These are phyloP conservation scores for Adoxophyes honmai DNA, from an alignment of 1,140 invertebrate species.

Conservation along the genomic window DNA sequence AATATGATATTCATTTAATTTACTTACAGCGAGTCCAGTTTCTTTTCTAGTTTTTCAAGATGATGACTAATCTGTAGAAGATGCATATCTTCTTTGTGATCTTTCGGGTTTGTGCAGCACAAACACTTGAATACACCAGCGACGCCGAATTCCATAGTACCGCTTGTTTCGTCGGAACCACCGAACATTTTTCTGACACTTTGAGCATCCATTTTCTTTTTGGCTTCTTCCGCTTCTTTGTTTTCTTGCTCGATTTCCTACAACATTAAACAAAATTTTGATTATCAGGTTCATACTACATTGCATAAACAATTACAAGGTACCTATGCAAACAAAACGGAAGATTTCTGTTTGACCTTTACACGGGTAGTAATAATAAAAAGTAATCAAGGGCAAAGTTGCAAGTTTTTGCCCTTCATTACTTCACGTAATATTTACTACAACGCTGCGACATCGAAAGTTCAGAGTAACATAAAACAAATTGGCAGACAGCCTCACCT, in stretches of 20 bases:
- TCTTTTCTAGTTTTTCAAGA: slow-evolving; percentile 86
- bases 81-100: slow-evolving; percentile 90
- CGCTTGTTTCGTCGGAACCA: slow-evolving; percentile 88
- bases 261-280: slow-evolving; percentile 4
- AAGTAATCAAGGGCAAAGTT: no score
- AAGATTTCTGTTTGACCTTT: no score
- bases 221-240: slow-evolving; percentile 89
- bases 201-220: slow-evolving; percentile 89
- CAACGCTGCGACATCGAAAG: no score
- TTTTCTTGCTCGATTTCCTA: slow-evolving; percentile 92
- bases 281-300: background rate
- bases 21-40: slow-evolving; percentile 88
- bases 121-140: slow-evolving; percentile 93
- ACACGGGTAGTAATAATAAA: no score
- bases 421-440: no score
- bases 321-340: no score
- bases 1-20: background rate
- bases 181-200: slow-evolving; percentile 87
- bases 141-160: slow-evolving; percentile 90
- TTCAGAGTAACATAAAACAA: no score
- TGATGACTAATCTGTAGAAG: slow-evolving; percentile 89
- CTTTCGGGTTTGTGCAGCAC: slow-evolving; percentile 92
- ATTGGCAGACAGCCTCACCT: slow-evolving; percentile 81
- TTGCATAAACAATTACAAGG: no score
- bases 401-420: no score